Conservation (phyloP, 2,113 vertebrate species). For the Myotis brandtii region DNA sequence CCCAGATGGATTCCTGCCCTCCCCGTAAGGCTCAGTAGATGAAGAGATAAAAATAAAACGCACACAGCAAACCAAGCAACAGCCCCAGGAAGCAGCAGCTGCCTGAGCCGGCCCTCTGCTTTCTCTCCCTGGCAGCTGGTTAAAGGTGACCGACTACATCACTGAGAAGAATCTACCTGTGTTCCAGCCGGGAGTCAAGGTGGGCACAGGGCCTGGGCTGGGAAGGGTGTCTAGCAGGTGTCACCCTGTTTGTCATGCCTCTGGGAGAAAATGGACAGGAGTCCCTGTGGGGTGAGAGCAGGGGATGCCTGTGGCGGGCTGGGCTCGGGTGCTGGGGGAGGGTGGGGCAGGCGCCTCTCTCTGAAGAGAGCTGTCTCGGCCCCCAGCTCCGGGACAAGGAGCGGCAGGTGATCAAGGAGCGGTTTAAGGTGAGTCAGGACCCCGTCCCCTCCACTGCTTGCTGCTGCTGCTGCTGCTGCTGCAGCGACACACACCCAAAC, state of each 20-base stretch:
- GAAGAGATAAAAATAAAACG: not conserved
- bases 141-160: slow-evolving; percentile 95
- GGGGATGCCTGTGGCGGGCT: not conserved
- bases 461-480: not conserved
- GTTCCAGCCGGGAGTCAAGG: slow-evolving; percentile 95
- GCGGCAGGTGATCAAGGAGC: slow-evolving; percentile 98
- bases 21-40: not conserved
- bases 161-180: slow-evolving; percentile 92
- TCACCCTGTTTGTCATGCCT: not conserved
- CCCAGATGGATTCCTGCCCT: not conserved
- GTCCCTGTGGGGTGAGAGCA: not conserved
- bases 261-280: not conserved
- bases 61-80: not conserved
- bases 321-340: not conserved
- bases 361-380: slow-evolving; percentile 7
- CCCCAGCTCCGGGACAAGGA: slow-evolving; percentile 97
- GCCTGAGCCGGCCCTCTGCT: not conserved
- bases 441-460: fast-evolving
- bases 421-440: slow-evolving; percentile 94
- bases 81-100: not conserved
- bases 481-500: not conserved
- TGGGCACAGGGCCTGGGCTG: slow-evolving; percentile 68
- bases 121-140: slow-evolving; percentile 88
- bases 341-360: not conserved
- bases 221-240: not conserved